phyloP scores from a whole-genome alignment of 2,797 vertebrate species.

The Crocidura indochinensis region DNA sequence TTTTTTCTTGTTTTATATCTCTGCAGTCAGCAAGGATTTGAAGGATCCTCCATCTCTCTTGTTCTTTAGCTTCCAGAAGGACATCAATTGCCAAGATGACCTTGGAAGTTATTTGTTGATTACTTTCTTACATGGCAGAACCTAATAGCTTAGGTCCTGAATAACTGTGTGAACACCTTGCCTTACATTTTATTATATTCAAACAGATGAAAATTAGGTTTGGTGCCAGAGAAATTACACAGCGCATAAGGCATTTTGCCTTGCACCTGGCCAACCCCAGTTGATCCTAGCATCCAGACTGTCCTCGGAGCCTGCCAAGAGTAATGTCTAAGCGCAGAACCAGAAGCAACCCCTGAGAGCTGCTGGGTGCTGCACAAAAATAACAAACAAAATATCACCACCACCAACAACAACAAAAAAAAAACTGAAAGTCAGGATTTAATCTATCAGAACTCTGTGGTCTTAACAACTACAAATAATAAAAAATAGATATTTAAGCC shows the following conservation, averaged over 20 bases:
- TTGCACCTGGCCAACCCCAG: too few relatives aligned
- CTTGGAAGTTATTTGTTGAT: background rate
- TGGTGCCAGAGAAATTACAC: too few relatives aligned
- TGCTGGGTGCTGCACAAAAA: too few relatives aligned
- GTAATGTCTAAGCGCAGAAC: too few relatives aligned
- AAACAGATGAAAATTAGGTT: background rate
- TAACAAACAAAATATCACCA: too few relatives aligned
- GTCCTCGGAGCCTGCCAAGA: too few relatives aligned
- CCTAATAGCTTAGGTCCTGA: background rate
- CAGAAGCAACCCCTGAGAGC: too few relatives aligned
- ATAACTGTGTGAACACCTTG: background rate
- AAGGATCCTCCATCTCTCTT: slow-evolving; percentile 23
- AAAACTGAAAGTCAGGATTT: background rate
- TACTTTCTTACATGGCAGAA: background rate
- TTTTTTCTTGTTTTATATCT: background rate
- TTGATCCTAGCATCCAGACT: too few relatives aligned
- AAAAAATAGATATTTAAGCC: background rate
- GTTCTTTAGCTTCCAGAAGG: slow-evolving; percentile 12
- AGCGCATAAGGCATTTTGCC: too few relatives aligned
- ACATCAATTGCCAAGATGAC: background rate
- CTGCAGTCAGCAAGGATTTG: background rate
- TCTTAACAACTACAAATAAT: too few relatives aligned
- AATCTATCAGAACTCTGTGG: background rate
- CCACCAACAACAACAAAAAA: too few relatives aligned
- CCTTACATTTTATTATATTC: background rate